These are phyloP conservation scores for Dugesia japonica DNA, from an alignment of 2,888 invertebrate species.

Conservation along the genomic window DNA sequence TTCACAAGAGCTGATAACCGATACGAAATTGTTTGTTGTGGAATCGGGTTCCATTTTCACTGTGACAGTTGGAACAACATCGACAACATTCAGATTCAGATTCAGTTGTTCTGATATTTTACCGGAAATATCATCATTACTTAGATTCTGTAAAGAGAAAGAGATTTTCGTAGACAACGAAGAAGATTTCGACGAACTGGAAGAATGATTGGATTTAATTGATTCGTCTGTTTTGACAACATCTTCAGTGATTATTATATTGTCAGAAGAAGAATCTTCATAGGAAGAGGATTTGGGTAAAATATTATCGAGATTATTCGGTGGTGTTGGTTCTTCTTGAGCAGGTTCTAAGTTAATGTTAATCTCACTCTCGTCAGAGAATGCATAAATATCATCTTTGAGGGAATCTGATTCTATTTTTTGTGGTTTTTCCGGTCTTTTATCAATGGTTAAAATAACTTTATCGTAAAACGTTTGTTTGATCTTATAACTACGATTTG, in stretches of 20 bases:
- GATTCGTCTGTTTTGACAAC: too few species aligned
- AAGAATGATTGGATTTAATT: not conserved
- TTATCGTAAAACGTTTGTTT: slow-evolving; percentile 1
- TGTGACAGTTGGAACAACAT: not conserved
- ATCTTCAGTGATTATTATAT: too few species aligned
- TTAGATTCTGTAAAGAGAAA: too few species aligned
- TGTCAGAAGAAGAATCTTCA: too few species aligned
- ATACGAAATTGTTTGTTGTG: not conserved
- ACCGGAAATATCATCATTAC: too few species aligned
- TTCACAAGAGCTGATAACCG: not conserved
- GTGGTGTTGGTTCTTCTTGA: too few species aligned
- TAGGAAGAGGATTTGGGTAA: too few species aligned
- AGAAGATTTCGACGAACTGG: not conserved
- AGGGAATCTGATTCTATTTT: not conserved
- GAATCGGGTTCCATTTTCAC: slow-evolving; percentile 13
- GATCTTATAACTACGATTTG: slow-evolving; percentile 2
- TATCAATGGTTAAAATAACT: not conserved
- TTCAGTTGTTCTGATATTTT: too few species aligned
- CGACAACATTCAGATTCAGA: not conserved
- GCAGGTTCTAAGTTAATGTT: too few species aligned
- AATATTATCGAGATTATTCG: too few species aligned
- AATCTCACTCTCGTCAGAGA: not conserved
- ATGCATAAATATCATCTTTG: not conserved
- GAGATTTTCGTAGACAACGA: not conserved
- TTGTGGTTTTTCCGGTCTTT: not conserved